Percentiles rank a stretch among this genome's conserved stretches.
phyloP scores from a whole-genome alignment of 2,113 vertebrate species.

The Thunnus thynnus region DNA sequence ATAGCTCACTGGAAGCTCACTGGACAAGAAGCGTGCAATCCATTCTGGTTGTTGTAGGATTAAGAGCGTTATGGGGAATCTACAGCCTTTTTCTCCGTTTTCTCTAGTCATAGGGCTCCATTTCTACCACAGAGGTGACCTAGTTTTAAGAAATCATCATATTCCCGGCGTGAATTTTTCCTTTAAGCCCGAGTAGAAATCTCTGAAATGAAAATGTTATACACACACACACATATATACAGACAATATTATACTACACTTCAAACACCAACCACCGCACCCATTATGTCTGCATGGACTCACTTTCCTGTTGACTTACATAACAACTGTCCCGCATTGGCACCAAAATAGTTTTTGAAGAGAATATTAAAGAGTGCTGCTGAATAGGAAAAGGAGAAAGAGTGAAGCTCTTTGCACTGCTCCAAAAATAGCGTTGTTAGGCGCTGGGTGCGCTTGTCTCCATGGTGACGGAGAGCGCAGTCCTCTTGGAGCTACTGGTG shows the following conservation, averaged over 20 bases:
- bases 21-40: no score
- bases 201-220: not conserved
- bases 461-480: slow-evolving; percentile 84
- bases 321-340: slow-evolving; percentile 68
- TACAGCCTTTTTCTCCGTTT: no score
- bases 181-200: not conserved
- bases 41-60: no score
- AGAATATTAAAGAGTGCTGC: slow-evolving; percentile 76
- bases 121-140: no score
- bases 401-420: slow-evolving; percentile 81
- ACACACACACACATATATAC: not conserved
- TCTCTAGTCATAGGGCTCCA: no score
- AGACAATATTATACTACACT: not conserved
- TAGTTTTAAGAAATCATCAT: no score
- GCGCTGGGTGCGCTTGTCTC: slow-evolving; percentile 85
- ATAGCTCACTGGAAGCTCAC: no score
- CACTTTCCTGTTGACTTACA: slow-evolving; percentile 56
- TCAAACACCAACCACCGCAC: not conserved
- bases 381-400: slow-evolving; percentile 76
- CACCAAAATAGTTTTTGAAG: slow-evolving; percentile 68
- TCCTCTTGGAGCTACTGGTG: slow-evolving; percentile 81
- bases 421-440: slow-evolving; percentile 89
- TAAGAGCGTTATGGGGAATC: no score
- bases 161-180: no score
- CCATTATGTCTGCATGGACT: slow-evolving; percentile 23